Conservation (phyloP, 1,140 invertebrate species). For the Samia ricini region DNA sequence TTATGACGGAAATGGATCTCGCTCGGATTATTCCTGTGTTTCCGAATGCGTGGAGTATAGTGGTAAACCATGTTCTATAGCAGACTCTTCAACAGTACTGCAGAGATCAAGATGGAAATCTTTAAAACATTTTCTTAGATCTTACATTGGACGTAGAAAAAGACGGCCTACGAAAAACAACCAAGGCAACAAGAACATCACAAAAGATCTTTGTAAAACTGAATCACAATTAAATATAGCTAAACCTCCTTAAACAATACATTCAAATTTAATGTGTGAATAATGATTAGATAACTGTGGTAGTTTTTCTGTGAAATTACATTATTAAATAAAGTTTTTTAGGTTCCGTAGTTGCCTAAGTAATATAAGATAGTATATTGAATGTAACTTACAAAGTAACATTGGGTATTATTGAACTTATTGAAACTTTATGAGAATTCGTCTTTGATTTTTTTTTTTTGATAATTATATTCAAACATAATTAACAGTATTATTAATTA, state of each 20-base stretch:
- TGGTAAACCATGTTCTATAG: constrained; percentile 40
- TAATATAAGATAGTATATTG: too few species aligned
- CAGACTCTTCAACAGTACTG: constrained; percentile 35
- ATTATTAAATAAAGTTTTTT: too few species aligned
- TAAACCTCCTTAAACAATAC: neutral
- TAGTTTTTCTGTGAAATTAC: too few species aligned
- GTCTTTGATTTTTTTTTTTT: too few species aligned
- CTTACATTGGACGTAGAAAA: constrained; percentile 22
- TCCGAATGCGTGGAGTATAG: constrained; percentile 19
- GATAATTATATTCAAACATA: too few species aligned
- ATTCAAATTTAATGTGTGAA: too few species aligned
- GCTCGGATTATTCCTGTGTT: constrained; percentile 35
- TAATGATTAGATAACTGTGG: too few species aligned
- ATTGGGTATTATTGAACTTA: too few species aligned
- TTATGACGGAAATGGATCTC: constrained; percentile 34
- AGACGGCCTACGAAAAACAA: constrained; percentile 14
- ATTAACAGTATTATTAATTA: too few species aligned
- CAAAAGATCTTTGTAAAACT: neutral
- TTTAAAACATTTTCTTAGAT: constrained; percentile 40
- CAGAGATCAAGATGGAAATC: constrained; percentile 42
- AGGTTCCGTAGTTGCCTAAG: too few species aligned
- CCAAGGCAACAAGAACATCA: constrained; percentile 4
- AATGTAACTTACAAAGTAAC: too few species aligned
- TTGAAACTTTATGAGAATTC: too few species aligned
- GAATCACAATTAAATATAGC: neutral